A percentile compares a stretch with the other conserved stretches of the same genome.
Conservation (phyloP, 1,140 invertebrate species). For the Drosophila nannoptera region DNA sequence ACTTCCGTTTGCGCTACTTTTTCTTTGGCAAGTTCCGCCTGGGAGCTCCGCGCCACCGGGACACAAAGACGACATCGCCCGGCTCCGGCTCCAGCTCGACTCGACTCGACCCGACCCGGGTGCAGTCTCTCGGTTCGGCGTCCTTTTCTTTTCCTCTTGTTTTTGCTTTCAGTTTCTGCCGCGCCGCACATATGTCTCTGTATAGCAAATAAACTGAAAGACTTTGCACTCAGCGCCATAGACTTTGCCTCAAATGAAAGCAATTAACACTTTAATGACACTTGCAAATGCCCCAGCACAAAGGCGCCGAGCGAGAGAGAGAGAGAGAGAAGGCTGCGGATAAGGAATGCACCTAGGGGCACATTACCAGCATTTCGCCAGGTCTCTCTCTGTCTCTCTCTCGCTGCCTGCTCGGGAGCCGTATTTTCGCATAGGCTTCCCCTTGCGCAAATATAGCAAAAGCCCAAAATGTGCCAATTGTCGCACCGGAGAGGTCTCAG, state of each 20-base stretch:
- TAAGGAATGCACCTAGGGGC: neutral
- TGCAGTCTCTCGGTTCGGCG: conserved; percentile 31
- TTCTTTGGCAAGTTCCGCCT: conserved; percentile 58
- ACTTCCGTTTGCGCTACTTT: conserved; percentile 70
- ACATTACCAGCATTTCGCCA: conserved; percentile 19
- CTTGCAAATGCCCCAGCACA: conserved; percentile 54
- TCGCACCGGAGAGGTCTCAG: conserved; percentile 3
- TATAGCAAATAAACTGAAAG: conserved; percentile 30
- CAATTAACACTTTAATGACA: conserved; percentile 76
- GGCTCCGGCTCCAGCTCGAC: too few species aligned
- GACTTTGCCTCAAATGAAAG: conserved; percentile 56
- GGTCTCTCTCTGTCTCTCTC: too few species aligned
- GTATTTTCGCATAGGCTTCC: conserved; percentile 24
- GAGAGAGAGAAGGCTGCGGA: neutral
- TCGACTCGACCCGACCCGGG: conserved; percentile 28
- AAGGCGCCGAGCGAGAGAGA: conserved; percentile 9
- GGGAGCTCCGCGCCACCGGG: conserved; percentile 33
- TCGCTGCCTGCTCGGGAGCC: neutral
- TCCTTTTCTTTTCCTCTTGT: conserved; percentile 10
- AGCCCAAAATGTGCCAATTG: conserved; percentile 8
- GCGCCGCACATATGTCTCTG: conserved; percentile 9
- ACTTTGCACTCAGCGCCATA: conserved; percentile 27
- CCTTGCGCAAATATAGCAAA: neutral
- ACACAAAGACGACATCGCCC: conserved; percentile 41
- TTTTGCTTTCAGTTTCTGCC: conserved; percentile 16